These are phyloP conservation scores for Leptinotarsa texana DNA, from an alignment of 1,140 invertebrate genomes.

Conservation along the genomic window DNA sequence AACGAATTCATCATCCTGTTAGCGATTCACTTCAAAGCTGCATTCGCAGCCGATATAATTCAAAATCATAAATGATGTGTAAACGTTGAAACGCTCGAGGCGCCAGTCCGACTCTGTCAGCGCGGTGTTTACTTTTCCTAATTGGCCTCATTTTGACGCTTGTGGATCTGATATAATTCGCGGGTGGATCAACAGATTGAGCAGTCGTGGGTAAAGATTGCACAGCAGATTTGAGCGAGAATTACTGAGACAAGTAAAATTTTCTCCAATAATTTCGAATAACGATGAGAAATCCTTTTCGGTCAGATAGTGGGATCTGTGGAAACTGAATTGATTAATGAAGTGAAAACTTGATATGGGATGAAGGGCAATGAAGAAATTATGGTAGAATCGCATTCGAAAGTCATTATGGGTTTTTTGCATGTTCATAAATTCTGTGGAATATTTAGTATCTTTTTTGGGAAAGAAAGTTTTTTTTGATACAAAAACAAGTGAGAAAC, in stretches of 20 bases:
- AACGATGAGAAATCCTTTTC: not conserved
- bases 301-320: not conserved
- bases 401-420: too few relatives aligned
- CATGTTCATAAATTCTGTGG: too few relatives aligned
- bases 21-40: not conserved
- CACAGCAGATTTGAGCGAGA: not conserved
- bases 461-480: too few relatives aligned
- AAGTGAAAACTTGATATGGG: not conserved
- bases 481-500: too few relatives aligned
- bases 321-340: not conserved
- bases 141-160: constrained; percentile 18
- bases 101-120: not conserved
- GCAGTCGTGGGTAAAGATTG: not conserved
- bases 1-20: not conserved
- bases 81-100: not conserved
- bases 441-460: too few relatives aligned
- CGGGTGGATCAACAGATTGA: constrained; percentile 2
- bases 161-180: not conserved
- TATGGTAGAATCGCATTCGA: too few relatives aligned
- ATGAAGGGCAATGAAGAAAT: too few relatives aligned
- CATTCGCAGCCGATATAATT: constrained; percentile 1
- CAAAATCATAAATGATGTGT: constrained; percentile 15
- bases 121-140: constrained; percentile 3
- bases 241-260: not conserved
- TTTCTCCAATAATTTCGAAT: constrained; percentile 6